Conservation (phyloP, 2,888 invertebrate genomes). For the Eupelmus urozonus region DNA sequence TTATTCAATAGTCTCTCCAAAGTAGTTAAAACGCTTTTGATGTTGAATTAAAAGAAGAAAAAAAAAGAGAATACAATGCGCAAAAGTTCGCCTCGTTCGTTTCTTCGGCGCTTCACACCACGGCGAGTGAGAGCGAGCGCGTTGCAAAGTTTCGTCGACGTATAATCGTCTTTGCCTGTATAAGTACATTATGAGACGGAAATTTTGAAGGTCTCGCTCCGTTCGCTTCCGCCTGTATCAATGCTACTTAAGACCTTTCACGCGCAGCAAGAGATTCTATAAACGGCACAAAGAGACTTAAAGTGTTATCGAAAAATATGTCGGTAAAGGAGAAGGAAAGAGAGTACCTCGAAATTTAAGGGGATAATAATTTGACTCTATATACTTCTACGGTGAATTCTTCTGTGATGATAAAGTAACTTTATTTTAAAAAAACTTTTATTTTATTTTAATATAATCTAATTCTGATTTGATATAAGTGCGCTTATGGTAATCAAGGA, state of each 20-base stretch:
- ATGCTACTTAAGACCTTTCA: conserved; percentile 23
- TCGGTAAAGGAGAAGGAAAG: conserved; percentile 5
- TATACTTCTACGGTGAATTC: too few relatives aligned
- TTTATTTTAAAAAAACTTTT: too few relatives aligned
- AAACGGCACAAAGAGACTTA: conserved; percentile 44
- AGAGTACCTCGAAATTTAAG: neutral
- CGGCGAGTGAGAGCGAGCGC: too few relatives aligned
- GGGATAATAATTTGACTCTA: conserved; percentile 17
- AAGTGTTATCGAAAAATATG: conserved; percentile 37
- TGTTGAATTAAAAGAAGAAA: conserved; percentile 24
- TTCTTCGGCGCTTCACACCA: too few relatives aligned
- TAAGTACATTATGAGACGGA: conserved; percentile 38
- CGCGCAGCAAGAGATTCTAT: conserved; percentile 31
- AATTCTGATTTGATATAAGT: too few relatives aligned
- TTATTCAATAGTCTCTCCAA: neutral
- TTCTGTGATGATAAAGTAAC: too few relatives aligned
- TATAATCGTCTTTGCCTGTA: conserved; percentile 42
- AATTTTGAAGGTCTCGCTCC: conserved; percentile 27
- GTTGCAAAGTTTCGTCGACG: conserved; percentile 21
- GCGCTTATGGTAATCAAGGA: too few relatives aligned
- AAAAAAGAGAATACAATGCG: conserved; percentile 16
- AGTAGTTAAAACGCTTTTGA: conserved; percentile 25
- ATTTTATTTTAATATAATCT: too few relatives aligned
- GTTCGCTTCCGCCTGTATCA: too few relatives aligned
- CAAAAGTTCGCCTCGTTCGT: conserved; percentile 19